Percentiles rank a stretch among this genome's conserved stretches.
phyloP scores from a whole-genome alignment of 2,113 vertebrate species.

The Ceuthmochares aereus region DNA sequence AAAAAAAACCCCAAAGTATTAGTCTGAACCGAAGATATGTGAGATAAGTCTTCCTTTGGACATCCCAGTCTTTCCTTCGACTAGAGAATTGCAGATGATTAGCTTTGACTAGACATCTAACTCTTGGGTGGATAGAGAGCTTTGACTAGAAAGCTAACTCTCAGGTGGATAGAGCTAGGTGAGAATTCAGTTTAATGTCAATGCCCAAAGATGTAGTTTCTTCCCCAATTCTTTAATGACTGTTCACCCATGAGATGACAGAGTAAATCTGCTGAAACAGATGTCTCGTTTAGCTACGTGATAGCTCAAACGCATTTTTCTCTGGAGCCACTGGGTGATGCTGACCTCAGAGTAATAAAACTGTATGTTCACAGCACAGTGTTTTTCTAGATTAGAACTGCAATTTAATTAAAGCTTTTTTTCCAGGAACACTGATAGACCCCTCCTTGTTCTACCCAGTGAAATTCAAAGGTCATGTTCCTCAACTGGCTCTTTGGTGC shows the following conservation, averaged over 20 bases:
- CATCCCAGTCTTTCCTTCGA: not conserved
- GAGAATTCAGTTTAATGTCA: not conserved
- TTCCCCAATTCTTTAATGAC: not conserved
- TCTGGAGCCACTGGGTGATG: not conserved
- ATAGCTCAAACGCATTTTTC: not conserved
- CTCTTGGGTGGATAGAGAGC: accelerated
- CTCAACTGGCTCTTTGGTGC: not conserved
- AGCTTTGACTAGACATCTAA: not conserved
- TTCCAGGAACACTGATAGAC: conserved; percentile 27
- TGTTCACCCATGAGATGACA: not conserved
- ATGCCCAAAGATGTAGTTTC: not conserved
- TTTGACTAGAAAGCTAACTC: not conserved
- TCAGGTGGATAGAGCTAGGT: accelerated
- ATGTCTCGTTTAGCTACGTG: not conserved
- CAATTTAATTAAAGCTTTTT: not conserved
- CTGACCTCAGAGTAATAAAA: conserved; percentile 51
- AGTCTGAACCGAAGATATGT: not conserved
- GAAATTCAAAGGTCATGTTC: conserved; percentile 34
- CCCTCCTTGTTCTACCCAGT: not conserved
- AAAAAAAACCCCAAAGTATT: not conserved
- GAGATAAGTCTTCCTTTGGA: not conserved
- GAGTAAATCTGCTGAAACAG: not conserved
- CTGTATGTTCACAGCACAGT: not conserved
- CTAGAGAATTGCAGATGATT: not conserved
- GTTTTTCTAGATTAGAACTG: not conserved